Base-by-base conservation (phyloP, 2,888 invertebrate species). In the Brachyptera putata region DNA sequence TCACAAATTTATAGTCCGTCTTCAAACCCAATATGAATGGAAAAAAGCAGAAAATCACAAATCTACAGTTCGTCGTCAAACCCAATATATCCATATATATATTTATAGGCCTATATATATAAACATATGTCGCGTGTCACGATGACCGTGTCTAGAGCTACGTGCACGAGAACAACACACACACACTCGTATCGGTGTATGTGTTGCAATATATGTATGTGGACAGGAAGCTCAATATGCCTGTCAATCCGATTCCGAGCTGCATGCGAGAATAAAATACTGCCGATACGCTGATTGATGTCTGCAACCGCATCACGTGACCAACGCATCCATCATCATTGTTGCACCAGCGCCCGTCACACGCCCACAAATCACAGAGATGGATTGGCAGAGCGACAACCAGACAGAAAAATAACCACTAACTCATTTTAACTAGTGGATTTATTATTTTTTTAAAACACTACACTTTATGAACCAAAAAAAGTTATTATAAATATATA, bases 281-380 rank as follows among this genome's bases (percentile, higher is more conserved):
- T n/a, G n/a, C n/a, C n/a, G n/a, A n/a, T n/a, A 34, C 24, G 7
- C 16, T 53, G 53, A 53, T 53, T 53, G 53, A 53, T 53, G 53
- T 16, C 22, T 46, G 18, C 3, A n/a, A n/a, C 18, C 22, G 36
- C 22, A n/a, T 14, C 49, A 50, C 49, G 49, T 50, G 26, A 14
- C 11, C 16, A 25, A 26, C 26, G 26, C 25, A 53, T 53, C 16
- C 36, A 36, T 53, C 53, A 53, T 53, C 53, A 53, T 53, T 53
- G 53, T 53, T 53, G 53, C 53, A 34, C 26, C 16, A 25, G 34
- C 11, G 7, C 5, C 7, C 26, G 21, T 18, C 34, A 9, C 18
- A 36, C 34, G 46, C 61, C 57, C 49, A 61, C 64, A 64, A 64
- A 64, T 64, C 64, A 64, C 48, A 41, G 57, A 63, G 64, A 64